Evolutionary conservation across 2,113 vertebrate species (phyloP).

Genomic region (Lucifuga dentata): DNA sequence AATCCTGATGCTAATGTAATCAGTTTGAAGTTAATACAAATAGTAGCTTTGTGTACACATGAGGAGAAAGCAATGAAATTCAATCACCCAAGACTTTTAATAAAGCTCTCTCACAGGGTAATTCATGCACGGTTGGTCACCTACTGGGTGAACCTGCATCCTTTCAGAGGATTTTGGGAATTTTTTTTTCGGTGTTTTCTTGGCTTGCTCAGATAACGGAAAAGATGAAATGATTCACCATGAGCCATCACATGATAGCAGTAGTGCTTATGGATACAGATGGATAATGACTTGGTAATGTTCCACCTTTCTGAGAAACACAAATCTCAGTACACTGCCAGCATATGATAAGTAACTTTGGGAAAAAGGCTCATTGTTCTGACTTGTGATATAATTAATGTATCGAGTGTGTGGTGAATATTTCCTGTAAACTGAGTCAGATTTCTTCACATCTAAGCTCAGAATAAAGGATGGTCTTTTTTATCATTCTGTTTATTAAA

Average conservation of each 20-base stretch:
- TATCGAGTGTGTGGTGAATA: slow-evolving; percentile 17
- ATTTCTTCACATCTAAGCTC: too few species aligned
- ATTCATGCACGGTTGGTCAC: slow-evolving; percentile 1
- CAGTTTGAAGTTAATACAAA: too few species aligned
- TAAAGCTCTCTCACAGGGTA: slow-evolving; percentile 1
- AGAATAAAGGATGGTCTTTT: too few species aligned
- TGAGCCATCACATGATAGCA: slow-evolving; percentile 41
- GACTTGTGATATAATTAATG: slow-evolving; percentile 18
- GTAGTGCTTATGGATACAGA: slow-evolving; percentile 33
- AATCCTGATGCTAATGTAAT: too few species aligned
- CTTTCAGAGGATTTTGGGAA: slow-evolving; percentile 78
- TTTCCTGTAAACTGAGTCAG: too few species aligned
- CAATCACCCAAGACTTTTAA: too few species aligned
- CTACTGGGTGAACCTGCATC: too few species aligned
- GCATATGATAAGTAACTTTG: slow-evolving; percentile 30
- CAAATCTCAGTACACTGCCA: slow-evolving; percentile 31
- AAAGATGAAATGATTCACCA: slow-evolving; percentile 53
- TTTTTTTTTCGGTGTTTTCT: slow-evolving; percentile 81
- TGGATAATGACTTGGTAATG: slow-evolving; percentile 60
- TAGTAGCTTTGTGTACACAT: too few species aligned
- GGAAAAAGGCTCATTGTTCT: slow-evolving; percentile 24
- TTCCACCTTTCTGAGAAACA: slow-evolving; percentile 57
- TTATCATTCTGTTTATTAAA: slow-evolving; percentile 15
- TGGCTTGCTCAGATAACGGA: slow-evolving; percentile 34
- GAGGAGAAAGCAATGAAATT: too few species aligned